Base-by-base conservation (phyloP, 92 coral and sea anemone species). In the Actinostola sp. region DNA sequence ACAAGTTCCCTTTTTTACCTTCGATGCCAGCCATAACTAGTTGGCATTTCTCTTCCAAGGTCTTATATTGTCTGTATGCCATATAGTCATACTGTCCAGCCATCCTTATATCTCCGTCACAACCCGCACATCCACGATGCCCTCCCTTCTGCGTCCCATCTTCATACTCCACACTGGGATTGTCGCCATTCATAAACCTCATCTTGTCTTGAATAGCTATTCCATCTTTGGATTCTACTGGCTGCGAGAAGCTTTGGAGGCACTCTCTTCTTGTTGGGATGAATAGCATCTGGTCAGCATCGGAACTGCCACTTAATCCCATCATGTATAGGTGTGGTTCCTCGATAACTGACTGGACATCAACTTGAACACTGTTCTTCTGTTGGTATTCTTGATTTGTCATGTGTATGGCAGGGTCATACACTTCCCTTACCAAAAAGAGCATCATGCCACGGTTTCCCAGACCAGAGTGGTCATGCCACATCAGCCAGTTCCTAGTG, bases 391-490 rank as follows among this genome's bases (percentile, higher is more conserved):
- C 68, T 46, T 36, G 39, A 41, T 43, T 48, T 19, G 80, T 74
- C 6, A 73, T 45, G 52, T 74, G 72, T 20, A 74, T 58, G 24
- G 80, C 80, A 14, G 80, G 80, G 51, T 74, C 72, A 62, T 24
- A 62, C 3, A 63, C 14, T 24, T 74, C 72, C 45, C 71, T 29
- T 4, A 73, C 44, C 17, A 57, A 51, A 43, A 72, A 72, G 69
- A 54, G 38, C 78, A 56, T 56, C 48, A 56, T 29, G 1, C 70
- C 79, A 23, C 28, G 65, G 52, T 57, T 75, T 10, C 69, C 80
- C 15, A 49, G 62, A 10, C 71, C 65, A 23, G 80, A 75, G 38
- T 75, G 80, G 63, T 75, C 72, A 75, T 75, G 80, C 80, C 80
- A 75, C 29, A 62, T 19, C 34, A 48, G 80, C 71, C 80, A 75